phyloP scores from a whole-genome alignment of 2,888 invertebrate genomes.

The Coecobrya sp. region DNA sequence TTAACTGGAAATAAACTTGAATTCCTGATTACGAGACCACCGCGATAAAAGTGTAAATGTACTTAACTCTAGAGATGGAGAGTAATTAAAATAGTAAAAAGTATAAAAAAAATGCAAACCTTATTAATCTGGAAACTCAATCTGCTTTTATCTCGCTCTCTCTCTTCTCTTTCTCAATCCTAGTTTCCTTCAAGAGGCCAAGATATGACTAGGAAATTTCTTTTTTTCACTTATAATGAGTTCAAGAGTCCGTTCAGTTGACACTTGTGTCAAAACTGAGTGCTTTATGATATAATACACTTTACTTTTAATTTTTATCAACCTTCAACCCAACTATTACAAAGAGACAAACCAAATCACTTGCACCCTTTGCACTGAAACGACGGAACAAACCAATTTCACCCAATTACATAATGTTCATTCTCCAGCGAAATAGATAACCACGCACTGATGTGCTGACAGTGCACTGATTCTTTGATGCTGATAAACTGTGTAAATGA shows the following conservation, averaged over 20 bases:
- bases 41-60: slow-evolving; percentile 33
- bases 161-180: slow-evolving; percentile 52
- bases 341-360: slow-evolving; percentile 42
- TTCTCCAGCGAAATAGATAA: slow-evolving; percentile 6
- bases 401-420: slow-evolving; percentile 13
- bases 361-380: slow-evolving; percentile 55
- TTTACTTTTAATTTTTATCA: background rate
- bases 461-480: slow-evolving; percentile 52
- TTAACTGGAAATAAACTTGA: slow-evolving; percentile 20
- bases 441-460: slow-evolving; percentile 68
- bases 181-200: background rate
- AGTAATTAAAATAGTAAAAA: background rate
- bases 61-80: background rate
- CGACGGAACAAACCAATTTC: slow-evolving; percentile 44
- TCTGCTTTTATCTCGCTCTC: slow-evolving; percentile 16
- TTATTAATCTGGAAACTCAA: slow-evolving; percentile 39
- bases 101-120: slow-evolving; percentile 67
- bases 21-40: background rate
- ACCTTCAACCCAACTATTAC: background rate
- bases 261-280: slow-evolving; percentile 10
- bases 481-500: slow-evolving; percentile 7
- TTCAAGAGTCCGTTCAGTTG: background rate
- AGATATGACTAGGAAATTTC: background rate
- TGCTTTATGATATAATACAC: background rate
- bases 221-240: background rate